Evolutionary conservation across 2,888 invertebrate species (phyloP).

Genomic region (Sarcophaga variegata): DNA sequence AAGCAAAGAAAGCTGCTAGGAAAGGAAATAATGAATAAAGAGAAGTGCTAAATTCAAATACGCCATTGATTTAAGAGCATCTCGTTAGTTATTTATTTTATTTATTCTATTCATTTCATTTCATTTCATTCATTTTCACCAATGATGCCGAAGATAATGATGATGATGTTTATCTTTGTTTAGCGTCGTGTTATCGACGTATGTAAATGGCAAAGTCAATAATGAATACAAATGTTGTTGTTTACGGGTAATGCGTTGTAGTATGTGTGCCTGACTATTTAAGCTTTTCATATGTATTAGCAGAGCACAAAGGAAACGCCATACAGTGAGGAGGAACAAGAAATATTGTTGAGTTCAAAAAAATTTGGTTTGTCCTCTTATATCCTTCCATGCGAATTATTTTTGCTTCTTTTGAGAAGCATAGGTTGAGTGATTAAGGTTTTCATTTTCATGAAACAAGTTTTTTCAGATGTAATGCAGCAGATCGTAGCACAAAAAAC

Average conservation of each 20-base stretch:
- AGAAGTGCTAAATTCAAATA: conserved; percentile 16
- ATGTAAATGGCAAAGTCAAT: conserved; percentile 23
- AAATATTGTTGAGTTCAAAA: no score
- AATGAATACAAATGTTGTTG: conserved; percentile 41
- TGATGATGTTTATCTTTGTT: conserved; percentile 14
- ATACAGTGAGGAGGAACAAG: not conserved
- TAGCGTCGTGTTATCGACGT: not conserved
- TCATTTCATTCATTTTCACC: not conserved
- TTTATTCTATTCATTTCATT: conserved; percentile 1
- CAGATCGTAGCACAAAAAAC: no score
- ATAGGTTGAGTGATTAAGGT: no score
- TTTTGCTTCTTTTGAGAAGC: no score
- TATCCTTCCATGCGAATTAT: no score
- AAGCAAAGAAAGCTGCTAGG: not conserved
- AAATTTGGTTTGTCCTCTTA: no score
- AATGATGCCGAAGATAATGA: not conserved
- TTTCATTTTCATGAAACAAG: no score
- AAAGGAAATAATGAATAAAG: not conserved
- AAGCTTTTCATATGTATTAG: conserved; percentile 1
- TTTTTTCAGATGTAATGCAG: no score
- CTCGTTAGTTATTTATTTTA: not conserved
- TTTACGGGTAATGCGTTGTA: not conserved
- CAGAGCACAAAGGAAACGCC: not conserved
- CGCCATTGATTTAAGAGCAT: conserved; percentile 39
- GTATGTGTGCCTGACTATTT: conserved; percentile 13